Base-by-base conservation (phyloP, 2,888 invertebrate species). In the Lithodes maja region DNA sequence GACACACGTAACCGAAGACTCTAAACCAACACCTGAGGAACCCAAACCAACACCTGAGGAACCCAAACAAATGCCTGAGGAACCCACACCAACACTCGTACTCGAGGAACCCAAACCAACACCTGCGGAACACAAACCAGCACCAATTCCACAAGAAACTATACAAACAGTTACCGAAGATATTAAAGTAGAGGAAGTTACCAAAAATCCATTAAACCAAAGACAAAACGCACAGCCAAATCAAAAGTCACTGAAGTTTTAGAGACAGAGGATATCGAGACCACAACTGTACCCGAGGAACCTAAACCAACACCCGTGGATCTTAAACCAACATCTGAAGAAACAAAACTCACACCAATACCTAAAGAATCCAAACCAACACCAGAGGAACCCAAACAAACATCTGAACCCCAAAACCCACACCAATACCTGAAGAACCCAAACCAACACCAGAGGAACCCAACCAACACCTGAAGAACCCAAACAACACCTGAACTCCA, bases 1-100 rank as follows among this genome's bases (percentile, higher is more conserved):
- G 52, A 86, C 85, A 77, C 78, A 17, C 50, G 53, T 15, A 9
- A 69, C 83, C 80, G 68, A 68, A 33, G 53, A 79, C 52, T n/a
- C 79, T 7, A 80, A 68, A 80, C 80, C 85, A 79, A 80, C 85
- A 80, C 79, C 79, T 68, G 78, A 81, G 68, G 80, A 80, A 83
- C 55, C 53, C 77, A 83, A 77, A 83, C 77, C 77, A 52, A 87
- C 75, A 87, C 87, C 82, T 12, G 49, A 49, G n/a, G 9, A 17
- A 17, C 75, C 75, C 33, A 33, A 33, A 33, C 33, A 33, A 49
- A 17, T 7, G 9, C 75, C 68, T 49, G 52, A 79, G 54, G 53
- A 54, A 79, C 54, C 15, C 17, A 79, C 52, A 79, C 52, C n/a
- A 54, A n/a, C 15, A 79, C 54, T 2, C 17, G 54, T 17, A 79